A percentile compares a stretch with the other conserved stretches of the same genome.
These are phyloP conservation scores for Falco peregrinus DNA, from an alignment of 2,797 vertebrate genomes.

Conservation along the genomic window DNA sequence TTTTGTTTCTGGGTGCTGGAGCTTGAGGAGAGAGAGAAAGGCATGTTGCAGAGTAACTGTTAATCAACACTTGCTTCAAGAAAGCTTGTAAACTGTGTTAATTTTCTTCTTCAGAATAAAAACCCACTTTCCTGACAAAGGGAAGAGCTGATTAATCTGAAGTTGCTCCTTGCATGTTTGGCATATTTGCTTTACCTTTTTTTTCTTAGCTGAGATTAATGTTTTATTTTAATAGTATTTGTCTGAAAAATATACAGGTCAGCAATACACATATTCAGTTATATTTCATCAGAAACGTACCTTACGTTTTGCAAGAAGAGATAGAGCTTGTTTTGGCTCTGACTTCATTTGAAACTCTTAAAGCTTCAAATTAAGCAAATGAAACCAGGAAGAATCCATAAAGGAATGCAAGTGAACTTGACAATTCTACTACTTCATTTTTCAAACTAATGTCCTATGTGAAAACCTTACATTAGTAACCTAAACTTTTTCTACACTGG, in stretches of 20 bases:
- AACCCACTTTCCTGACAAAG: background rate
- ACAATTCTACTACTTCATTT: background rate
- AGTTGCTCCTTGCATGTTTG: background rate
- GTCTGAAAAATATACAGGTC: background rate
- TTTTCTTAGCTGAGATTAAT: background rate
- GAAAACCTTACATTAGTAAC: background rate
- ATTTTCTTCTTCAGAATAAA: background rate
- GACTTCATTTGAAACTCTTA: background rate
- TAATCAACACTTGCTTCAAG: background rate
- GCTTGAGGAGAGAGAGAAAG: background rate
- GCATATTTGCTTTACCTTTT: background rate
- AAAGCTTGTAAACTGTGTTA: background rate
- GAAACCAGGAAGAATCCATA: background rate
- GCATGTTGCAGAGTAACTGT: background rate
- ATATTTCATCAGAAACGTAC: background rate
- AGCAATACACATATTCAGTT: background rate
- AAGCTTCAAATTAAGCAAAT: background rate
- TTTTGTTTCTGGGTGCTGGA: background rate
- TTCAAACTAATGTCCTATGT: background rate
- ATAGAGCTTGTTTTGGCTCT: background rate
- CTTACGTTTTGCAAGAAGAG: background rate
- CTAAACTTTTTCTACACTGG: background rate
- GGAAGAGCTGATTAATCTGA: background rate
- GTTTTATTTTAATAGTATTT: background rate
- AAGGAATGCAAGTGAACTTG: background rate